Evolutionary conservation across 2,888 invertebrate species (phyloP), one percentile per base, ranked within the genome.

Genomic region (Patella pellucida): DNA sequence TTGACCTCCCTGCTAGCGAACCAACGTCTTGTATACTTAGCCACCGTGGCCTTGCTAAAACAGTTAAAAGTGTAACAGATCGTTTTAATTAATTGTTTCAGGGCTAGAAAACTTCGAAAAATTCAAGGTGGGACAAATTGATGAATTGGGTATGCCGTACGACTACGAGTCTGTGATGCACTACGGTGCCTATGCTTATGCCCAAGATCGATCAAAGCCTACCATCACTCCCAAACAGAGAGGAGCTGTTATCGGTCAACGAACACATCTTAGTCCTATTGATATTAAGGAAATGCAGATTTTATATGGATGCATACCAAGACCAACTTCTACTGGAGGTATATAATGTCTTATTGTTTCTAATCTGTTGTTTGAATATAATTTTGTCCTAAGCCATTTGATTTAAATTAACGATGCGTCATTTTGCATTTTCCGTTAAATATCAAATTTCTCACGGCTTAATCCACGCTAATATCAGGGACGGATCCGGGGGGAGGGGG

Each of bases 151-250:
- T 52, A 77, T 80, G 62, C 94, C 94, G 79, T 95, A 95, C 85
- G 95, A 95, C 88, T 95, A 94, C 87, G 93, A 94, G 81, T 94
- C 94, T n/a, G 94, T 95, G 41, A 95, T 95, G 95, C 95, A 95
- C 88, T 95, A 95, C 85, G 91, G 92, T 79, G 89, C 90, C 15
- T 87, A 91, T 81, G 92, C 92, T 16, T 93, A 93, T 83, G 91
- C 92, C 70, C 89, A 89, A 23, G 92, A 93, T 82, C 78, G 84
- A 68, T 91, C 91, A 16, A 88, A 90, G 82, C 89, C 91, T 31
- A 92, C 93, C 1, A 92, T 93, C 72, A 89, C 91, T 62, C 92
- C 92, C 2, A 88, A 88, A 81, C 87, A 90, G 76, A 79, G 77
- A 9, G 85, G 84, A 15, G 88, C 94, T 73, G 93, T 92, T 69